Conservation (phyloP, 2,113 vertebrate species). For the Okapia johnstoni region DNA sequence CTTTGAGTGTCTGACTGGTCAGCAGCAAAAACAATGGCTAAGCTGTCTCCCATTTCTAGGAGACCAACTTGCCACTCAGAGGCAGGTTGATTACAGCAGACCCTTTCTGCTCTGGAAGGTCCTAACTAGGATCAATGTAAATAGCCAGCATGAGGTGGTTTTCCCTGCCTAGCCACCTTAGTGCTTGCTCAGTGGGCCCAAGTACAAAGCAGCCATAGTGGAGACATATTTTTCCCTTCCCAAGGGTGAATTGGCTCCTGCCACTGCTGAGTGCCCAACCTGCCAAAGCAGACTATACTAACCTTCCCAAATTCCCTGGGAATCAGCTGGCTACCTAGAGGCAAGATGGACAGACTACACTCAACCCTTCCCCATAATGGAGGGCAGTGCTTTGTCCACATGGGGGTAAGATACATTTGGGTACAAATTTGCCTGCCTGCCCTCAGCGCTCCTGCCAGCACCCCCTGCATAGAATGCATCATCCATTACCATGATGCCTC, state of each 20-base stretch:
- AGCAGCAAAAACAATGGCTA: background rate
- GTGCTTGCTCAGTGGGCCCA: background rate
- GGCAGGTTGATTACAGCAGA: background rate
- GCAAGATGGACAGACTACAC: background rate
- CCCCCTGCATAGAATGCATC: background rate
- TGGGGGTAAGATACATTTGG: background rate
- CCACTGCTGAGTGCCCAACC: background rate
- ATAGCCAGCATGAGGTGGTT: background rate
- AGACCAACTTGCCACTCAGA: background rate
- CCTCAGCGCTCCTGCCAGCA: background rate
- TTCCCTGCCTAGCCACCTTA: background rate
- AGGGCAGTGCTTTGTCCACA: background rate
- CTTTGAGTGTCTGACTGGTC: background rate
- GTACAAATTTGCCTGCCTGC: background rate
- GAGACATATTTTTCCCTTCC: background rate
- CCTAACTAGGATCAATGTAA: background rate
- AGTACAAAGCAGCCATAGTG: background rate
- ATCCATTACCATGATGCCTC: background rate
- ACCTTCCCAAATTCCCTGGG: background rate
- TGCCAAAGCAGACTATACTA: background rate
- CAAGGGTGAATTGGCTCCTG: background rate
- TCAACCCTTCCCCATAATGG: background rate
- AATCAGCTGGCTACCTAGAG: background rate
- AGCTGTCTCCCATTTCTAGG: background rate
- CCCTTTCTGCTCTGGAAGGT: background rate